These are phyloP conservation scores for Zaprionus inermis DNA, from an alignment of 1,140 invertebrate species.

Conservation along the genomic window DNA sequence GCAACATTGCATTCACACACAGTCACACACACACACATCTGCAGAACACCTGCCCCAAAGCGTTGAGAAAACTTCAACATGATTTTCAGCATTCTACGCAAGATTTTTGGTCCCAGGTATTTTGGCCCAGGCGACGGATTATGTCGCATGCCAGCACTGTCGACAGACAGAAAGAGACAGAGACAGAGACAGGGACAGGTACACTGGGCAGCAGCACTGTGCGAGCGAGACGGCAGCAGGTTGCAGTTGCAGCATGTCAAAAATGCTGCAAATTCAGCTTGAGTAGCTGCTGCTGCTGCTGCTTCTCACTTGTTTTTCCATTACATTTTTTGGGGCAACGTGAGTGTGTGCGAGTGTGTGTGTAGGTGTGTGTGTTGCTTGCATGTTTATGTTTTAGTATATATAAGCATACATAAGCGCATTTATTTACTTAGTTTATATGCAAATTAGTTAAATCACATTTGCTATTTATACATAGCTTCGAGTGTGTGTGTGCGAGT, in stretches of 20 bases:
- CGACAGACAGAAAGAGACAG: conserved; percentile 19
- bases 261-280: conserved; percentile 51
- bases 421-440: conserved; percentile 55
- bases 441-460: conserved; percentile 59
- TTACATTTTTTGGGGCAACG: conserved; percentile 52
- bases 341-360: conserved; percentile 15
- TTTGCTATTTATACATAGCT: conserved; percentile 16
- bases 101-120: conserved; percentile 75
- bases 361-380: not conserved
- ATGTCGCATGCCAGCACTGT: conserved; percentile 69
- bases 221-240: conserved; percentile 8
- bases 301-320: conserved; percentile 45
- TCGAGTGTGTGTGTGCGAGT: conserved; percentile 1
- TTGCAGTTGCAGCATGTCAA: conserved; percentile 55
- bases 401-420: conserved; percentile 23
- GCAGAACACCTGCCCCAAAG: conserved; percentile 40
- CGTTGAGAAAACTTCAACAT: conserved; percentile 75
- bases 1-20: conserved; percentile 11
- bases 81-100: conserved; percentile 79
- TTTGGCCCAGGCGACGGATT: conserved; percentile 71
- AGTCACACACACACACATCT: conserved; percentile 1
- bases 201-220: not conserved
- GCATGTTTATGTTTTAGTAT: conserved; percentile 39
- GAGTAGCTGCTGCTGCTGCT: not conserved
- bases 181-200: not conserved